phyloP scores from a whole-genome alignment of 2,888 invertebrate genomes.

The Lepas anatifera region DNA sequence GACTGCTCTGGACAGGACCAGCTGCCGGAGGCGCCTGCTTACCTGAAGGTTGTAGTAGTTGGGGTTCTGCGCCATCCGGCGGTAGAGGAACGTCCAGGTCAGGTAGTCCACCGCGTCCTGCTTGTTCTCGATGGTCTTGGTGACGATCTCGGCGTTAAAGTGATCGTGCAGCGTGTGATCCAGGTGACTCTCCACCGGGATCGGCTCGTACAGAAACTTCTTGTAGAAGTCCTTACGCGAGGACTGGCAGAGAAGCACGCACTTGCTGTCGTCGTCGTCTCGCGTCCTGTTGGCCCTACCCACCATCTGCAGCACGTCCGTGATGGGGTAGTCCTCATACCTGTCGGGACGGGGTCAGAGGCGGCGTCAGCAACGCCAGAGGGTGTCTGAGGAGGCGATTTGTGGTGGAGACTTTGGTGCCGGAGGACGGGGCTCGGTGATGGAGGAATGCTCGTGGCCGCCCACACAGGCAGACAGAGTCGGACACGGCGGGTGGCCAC shows the following conservation, averaged over 20 bases:
- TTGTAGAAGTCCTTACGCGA: slow-evolving; percentile 98
- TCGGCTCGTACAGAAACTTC: slow-evolving; percentile 56
- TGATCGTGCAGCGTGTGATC: slow-evolving; percentile 98
- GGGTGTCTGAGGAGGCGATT: too few relatives aligned
- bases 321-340: slow-evolving; percentile 96
- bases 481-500: too few relatives aligned
- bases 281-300: slow-evolving; percentile 88
- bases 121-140: slow-evolving; percentile 98
- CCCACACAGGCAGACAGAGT: too few relatives aligned
- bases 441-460: too few relatives aligned
- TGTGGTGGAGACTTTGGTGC: too few relatives aligned
- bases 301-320: slow-evolving; percentile 95
- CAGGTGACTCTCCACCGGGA: slow-evolving; percentile 61
- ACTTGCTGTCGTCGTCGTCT: slow-evolving; percentile 84
- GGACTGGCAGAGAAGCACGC: slow-evolving; percentile 90
- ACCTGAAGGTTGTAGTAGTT: slow-evolving; percentile 94
- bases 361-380: too few relatives aligned
- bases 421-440: too few relatives aligned
- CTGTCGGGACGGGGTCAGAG: too few relatives aligned
- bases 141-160: slow-evolving; percentile 99
- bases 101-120: slow-evolving; percentile 99
- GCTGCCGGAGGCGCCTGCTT: slow-evolving; percentile 90
- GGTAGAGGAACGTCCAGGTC: slow-evolving; percentile 97
- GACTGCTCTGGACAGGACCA: too few relatives aligned
- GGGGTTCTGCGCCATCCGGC: slow-evolving; percentile 94